phyloP scores from a whole-genome alignment of 2,797 vertebrate genomes.

The Sebastiscus albofasciatus region DNA sequence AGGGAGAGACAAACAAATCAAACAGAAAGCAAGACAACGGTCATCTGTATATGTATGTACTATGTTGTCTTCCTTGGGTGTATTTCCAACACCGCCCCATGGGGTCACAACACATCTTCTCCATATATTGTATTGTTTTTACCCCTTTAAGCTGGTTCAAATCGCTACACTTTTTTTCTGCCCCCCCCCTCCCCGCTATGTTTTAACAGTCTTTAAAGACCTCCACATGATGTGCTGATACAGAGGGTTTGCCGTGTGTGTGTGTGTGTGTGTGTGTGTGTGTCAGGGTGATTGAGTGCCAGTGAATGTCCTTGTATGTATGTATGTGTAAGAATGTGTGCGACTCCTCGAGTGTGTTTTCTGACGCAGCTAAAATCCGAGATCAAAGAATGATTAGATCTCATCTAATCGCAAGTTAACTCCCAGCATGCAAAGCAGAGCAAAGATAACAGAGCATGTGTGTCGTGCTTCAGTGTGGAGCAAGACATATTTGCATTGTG shows the following conservation, averaged over 20 bases:
- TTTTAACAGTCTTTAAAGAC: conserved; percentile 7
- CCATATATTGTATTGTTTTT: background rate
- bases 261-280: background rate
- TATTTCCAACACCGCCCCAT: background rate
- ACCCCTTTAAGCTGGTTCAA: background rate
- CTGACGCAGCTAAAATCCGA: conserved; percentile 49
- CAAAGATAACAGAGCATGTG: conserved; percentile 6
- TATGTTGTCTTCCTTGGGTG: background rate
- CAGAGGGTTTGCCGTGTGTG: background rate
- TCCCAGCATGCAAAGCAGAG: conserved; percentile 38
- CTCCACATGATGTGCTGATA: conserved; percentile 17
- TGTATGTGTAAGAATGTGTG: background rate
- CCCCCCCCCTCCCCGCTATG: background rate
- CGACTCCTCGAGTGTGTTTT: conserved; percentile 6
- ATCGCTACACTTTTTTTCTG: background rate
- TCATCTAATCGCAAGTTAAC: conserved; percentile 46
- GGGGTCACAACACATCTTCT: background rate
- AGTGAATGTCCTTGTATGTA: conserved; percentile 21
- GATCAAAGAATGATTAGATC: conserved; percentile 53
- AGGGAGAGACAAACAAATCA: background rate
- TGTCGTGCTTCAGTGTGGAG: background rate
- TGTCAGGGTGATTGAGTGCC: conserved; percentile 1
- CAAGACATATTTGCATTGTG: background rate
- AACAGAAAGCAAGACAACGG: background rate
- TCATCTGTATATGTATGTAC: no score